Base-by-base conservation (phyloP, 2,113 vertebrate genomes). In the Tichodroma muraria region DNA sequence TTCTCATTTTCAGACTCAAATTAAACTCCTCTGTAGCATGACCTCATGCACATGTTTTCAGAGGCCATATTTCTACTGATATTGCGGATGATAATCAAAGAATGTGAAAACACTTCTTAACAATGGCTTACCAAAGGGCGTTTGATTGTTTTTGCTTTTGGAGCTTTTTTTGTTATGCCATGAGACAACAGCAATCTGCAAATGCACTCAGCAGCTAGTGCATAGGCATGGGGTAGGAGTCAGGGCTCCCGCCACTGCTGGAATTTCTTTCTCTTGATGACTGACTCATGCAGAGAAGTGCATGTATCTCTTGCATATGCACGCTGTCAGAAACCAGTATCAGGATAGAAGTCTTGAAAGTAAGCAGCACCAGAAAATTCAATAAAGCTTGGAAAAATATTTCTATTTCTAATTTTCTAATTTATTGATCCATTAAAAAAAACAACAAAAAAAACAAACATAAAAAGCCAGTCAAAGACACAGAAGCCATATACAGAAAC, bases 331-430 rank as follows among this genome's bases (percentile, higher is more conserved):
- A 85, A 92, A 91, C 50, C 53, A 47, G 10, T 80, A 57, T 47
- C 27, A 45, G 45, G 14, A 44, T 28, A 76, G 77, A 86, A 80
- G 42, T 6, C 8, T 59, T 73, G 64, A 85, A 95, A 92, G 50
- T 18, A 83, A 45, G 31, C 75, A 79, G 50, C 50, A 66, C 19
- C 33, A 96, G 59, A 92, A 93, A 94, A 69, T 79, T 66, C 78
- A 91, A 17, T 60, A 80, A 37, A 68, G 8, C 31, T 75, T 80
- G 44, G 50, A 57, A 94, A 91, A 87, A 70, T 69, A 52, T 59
- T 79, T 85, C 38, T 85, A 30, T 77, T 83, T 72, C 71, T 85
- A n/a, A 83, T 52, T 81, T 95, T 75, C 21, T 56, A 24, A 44
- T 69, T 61, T 56, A 80, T 77, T 53, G 37, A 64, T 87, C 2